Base-by-base conservation (phyloP, 2,113 vertebrate species). In the Coptodon bakossiorum region DNA sequence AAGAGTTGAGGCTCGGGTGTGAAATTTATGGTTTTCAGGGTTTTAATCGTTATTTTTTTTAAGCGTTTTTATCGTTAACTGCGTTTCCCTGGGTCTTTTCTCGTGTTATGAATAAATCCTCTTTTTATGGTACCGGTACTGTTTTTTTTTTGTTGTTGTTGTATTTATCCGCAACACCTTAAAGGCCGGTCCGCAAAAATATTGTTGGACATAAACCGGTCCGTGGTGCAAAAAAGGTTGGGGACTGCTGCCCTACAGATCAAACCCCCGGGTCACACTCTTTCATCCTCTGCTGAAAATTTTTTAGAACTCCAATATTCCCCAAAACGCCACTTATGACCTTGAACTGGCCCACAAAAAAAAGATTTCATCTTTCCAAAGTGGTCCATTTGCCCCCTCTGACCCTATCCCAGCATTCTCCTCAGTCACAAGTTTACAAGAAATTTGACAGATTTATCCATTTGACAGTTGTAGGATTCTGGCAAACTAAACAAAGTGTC, bases 261-360 rank as follows among this genome's bases (percentile, higher is more conserved):
- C 61, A 66, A 66, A 66, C 17, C 11, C 19, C 16, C 22, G 48
- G 6, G 22, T 73, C 0, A 43, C 68, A 17, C 40, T 48, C 24
- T 45, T 73, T 48, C 14, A 29, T 29, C 40, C 68, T 29, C 40
- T 10, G 14, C 14, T 3, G 68, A 45, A 27, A 29, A 0, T 0
- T 16, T 27, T 9, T 73, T 0, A 27, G 40, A 27, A 6, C 8
- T 27, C 40, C 38, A 73, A 10, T 73, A 73, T 45, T 73, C 0
- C 13, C 24, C 22, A 73, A 17, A 45, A 73, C 3, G 3, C 14
- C 14, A 10, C 38, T 45, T 73, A 27, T 45, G 22, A 45, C 22
- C 40, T 45, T 27, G 24, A 76, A 76, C 63, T 40, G 10, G 34
- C 4, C 61, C 16, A 63, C 6, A 34, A 63, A 38, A 63, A n/a